A percentile compares a stretch with the other conserved stretches of the same genome.
These are phyloP conservation scores for Orgyia antiqua DNA, from an alignment of 2,888 invertebrate species.

Conservation along the genomic window DNA sequence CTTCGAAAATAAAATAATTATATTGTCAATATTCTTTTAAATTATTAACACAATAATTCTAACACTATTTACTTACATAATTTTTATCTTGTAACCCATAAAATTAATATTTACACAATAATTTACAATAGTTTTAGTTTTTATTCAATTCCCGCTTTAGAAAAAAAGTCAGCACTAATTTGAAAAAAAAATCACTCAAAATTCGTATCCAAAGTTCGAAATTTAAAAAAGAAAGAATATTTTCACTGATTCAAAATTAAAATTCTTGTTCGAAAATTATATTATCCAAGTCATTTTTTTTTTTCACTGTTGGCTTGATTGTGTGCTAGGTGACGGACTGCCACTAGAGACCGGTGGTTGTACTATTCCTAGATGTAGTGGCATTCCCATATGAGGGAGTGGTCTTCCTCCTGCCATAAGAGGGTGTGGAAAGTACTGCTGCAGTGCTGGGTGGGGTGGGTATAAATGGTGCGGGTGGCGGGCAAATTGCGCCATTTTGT, in stretches of 20 bases:
- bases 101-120: conserved; percentile 42
- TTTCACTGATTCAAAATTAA: conserved; percentile 13
- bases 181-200: conserved; percentile 11
- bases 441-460: conserved; percentile 79
- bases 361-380: conserved; percentile 63
- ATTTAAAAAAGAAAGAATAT: too few species aligned
- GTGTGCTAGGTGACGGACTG: conserved; percentile 65
- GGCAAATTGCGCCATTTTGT: conserved; percentile 87
- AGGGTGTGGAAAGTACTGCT: conserved; percentile 80
- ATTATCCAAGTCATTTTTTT: conserved; percentile 22
- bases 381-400: conserved; percentile 65
- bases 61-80: conserved; percentile 4
- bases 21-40: too few species aligned
- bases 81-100: conserved; percentile 9
- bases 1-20: too few species aligned
- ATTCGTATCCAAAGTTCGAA: neutral
- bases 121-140: conserved; percentile 34
- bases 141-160: conserved; percentile 12
- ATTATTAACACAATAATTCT: too few species aligned
- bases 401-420: conserved; percentile 76
- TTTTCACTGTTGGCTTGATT: conserved; percentile 42
- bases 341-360: conserved; percentile 61
- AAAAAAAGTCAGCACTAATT: conserved; percentile 11
- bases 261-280: too few species aligned
- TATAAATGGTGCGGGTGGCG: conserved; percentile 79